Percentiles rank a stretch among this genome's conserved stretches.
These are phyloP conservation scores for Molossus alvarezi DNA, from an alignment of 2,797 vertebrate genomes.

Conservation along the genomic window DNA sequence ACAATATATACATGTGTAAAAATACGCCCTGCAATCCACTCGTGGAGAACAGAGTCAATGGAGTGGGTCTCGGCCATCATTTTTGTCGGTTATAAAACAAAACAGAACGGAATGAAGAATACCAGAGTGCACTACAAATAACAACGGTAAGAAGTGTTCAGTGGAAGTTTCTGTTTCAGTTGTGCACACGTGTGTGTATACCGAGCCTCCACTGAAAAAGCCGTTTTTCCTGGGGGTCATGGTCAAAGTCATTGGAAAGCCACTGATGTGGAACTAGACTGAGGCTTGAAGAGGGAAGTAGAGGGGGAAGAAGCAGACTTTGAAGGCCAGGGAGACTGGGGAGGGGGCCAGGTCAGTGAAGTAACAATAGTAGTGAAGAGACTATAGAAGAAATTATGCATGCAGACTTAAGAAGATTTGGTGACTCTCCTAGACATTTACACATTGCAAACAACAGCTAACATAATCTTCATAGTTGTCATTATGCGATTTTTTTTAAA, in stretches of 20 bases:
- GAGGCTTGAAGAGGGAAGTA: neutral
- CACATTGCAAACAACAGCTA: neutral
- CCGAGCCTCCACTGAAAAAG: neutral
- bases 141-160: neutral
- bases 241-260: neutral
- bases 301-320: neutral
- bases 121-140: neutral
- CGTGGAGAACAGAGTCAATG: conserved; percentile 37
- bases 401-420: neutral
- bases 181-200: neutral
- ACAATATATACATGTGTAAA: neutral
- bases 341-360: no score
- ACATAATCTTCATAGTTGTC: neutral
- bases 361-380: neutral
- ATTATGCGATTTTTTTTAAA: neutral
- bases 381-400: neutral
- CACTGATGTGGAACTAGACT: neutral
- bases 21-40: conserved; percentile 12
- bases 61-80: neutral
- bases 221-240: neutral
- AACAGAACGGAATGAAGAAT: neutral
- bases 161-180: neutral
- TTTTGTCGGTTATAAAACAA: neutral
- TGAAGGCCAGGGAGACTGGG: neutral
- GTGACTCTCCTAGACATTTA: neutral